Percentiles rank a stretch among this genome's conserved stretches.
Conservation (phyloP, 1,140 invertebrate genomes). For the Adoxophyes honmai region DNA sequence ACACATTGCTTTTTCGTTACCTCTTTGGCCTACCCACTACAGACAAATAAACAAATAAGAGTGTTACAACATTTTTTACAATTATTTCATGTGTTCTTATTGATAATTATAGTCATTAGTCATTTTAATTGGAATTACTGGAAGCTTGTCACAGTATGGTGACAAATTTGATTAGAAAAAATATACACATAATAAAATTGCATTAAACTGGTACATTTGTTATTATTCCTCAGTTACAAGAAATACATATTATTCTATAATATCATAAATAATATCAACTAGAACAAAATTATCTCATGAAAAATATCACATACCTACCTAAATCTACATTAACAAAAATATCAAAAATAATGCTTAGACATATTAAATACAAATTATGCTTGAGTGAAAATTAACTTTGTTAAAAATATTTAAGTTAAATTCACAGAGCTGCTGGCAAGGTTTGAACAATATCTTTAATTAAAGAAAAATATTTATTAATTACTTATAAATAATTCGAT, state of each 20-base stretch:
- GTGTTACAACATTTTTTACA: too few species aligned
- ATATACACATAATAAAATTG: too few species aligned
- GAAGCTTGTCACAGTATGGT: too few species aligned
- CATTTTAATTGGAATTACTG: too few species aligned
- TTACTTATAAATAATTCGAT: too few species aligned
- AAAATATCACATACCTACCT: constrained; percentile 15
- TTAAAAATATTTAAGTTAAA: background rate
- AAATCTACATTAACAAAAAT: constrained; percentile 6
- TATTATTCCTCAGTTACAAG: too few species aligned
- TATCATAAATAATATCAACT: constrained; percentile 16
- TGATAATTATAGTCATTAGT: too few species aligned
- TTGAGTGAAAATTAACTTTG: background rate
- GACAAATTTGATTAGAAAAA: too few species aligned
- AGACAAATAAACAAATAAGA: background rate
- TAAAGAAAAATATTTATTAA: too few species aligned
- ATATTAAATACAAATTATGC: background rate
- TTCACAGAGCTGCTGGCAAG: constrained; percentile 11
- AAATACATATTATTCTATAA: background rate
- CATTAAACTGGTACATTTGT: too few species aligned
- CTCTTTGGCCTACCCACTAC: background rate
- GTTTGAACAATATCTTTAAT: background rate
- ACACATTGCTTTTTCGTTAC: background rate
- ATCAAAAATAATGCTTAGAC: constrained; percentile 3
- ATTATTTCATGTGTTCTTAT: too few species aligned
- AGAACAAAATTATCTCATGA: background rate